A percentile compares a stretch with the other conserved stretches of the same genome.
phyloP scores from a whole-genome alignment of 1,140 invertebrate species.

The Hylyphantes graminicola region DNA sequence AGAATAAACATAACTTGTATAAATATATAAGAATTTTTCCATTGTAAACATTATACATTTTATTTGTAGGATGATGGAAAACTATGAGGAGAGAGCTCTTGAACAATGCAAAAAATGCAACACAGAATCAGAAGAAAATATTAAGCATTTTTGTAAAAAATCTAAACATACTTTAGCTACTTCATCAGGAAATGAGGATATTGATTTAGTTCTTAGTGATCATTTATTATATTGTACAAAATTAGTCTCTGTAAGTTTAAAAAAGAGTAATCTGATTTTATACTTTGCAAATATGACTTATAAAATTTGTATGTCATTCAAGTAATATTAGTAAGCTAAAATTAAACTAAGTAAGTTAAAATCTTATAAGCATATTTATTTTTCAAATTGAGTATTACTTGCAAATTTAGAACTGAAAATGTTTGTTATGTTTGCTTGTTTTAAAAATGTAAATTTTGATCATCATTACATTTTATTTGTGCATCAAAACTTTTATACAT shows the following conservation, averaged over 20 bases:
- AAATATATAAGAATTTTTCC: neutral
- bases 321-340: too few relatives aligned
- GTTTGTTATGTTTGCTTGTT: too few relatives aligned
- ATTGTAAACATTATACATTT: neutral
- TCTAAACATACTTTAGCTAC: neutral
- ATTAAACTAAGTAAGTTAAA: too few relatives aligned
- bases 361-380: too few relatives aligned
- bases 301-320: too few relatives aligned
- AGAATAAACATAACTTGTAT: too few relatives aligned
- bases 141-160: constrained; percentile 4
- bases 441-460: too few relatives aligned
- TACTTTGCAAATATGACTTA: too few relatives aligned
- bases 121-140: neutral
- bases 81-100: constrained; percentile 5
- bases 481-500: neutral
- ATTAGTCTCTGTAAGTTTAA: constrained; percentile 45
- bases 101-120: constrained; percentile 17
- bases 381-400: too few relatives aligned
- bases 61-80: neutral
- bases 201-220: constrained; percentile 43
- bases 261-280: too few relatives aligned
- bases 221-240: constrained; percentile 34
- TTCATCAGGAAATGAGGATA: constrained; percentile 48
- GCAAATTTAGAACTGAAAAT: too few relatives aligned
- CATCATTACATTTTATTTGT: too few relatives aligned